Percentiles rank a stretch among this genome's conserved stretches.
phyloP scores from a whole-genome alignment of 1,140 invertebrate species.

The Sycobia sp. region DNA sequence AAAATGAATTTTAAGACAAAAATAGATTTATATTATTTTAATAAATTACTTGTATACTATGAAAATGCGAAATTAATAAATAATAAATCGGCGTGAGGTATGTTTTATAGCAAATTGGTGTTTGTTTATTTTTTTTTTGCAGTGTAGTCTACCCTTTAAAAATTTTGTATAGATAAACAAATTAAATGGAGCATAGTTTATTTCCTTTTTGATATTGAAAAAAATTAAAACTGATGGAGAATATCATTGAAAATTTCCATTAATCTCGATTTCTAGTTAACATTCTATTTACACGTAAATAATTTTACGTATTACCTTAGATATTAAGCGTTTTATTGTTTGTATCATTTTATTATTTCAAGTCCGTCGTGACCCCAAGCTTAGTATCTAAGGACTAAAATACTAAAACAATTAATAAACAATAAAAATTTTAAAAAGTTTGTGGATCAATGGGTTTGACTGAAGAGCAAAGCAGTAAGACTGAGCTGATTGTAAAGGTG shows the following conservation, averaged over 20 bases:
- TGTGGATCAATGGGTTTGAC: constrained; percentile 17
- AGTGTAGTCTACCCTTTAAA: constrained; percentile 20
- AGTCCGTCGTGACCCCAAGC: constrained; percentile 7
- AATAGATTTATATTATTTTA: not conserved
- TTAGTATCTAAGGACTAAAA: not conserved
- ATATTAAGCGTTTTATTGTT: constrained; percentile 48
- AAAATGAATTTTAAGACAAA: not conserved
- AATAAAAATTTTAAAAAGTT: constrained; percentile 20
- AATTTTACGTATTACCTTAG: constrained; percentile 39
- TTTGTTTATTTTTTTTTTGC: constrained; percentile 11
- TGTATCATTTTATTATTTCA: constrained; percentile 44
- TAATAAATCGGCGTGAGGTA: no score
- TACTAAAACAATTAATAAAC: constrained; percentile 1
- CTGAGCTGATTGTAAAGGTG: constrained; percentile 35
- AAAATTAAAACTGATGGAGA: no score
- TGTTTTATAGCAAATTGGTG: not conserved
- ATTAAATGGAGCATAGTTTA: constrained; percentile 8
- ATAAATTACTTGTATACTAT: not conserved
- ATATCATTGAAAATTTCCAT: no score
- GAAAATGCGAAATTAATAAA: no score
- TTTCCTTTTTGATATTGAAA: not conserved
- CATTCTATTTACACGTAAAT: constrained; percentile 14
- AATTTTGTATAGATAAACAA: constrained; percentile 10
- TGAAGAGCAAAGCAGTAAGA: constrained; percentile 31
- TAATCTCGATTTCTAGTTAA: no score